Conservation (phyloP, 1,140 invertebrate species). For the Laupala kohalensis region DNA sequence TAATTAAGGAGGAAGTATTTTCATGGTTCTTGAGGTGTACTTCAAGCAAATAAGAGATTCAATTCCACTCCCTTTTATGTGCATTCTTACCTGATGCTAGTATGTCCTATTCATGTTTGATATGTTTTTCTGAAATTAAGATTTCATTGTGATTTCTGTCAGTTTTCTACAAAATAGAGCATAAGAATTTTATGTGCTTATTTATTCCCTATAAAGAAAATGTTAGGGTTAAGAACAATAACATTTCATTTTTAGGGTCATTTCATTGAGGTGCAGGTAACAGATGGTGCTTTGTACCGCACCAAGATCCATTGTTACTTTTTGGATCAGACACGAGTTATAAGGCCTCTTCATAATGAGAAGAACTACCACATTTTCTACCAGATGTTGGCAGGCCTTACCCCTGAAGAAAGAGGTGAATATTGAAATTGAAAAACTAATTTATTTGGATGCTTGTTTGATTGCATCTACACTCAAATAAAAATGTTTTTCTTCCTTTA, state of each 20-base stretch:
- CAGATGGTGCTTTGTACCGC: conserved; percentile 85
- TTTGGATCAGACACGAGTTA: conserved; percentile 82
- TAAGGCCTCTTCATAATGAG: conserved; percentile 68
- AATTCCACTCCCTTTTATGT: too few relatives aligned
- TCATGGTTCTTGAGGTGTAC: too few relatives aligned
- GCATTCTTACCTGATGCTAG: too few relatives aligned
- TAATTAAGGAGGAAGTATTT: too few relatives aligned
- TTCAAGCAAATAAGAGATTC: too few relatives aligned
- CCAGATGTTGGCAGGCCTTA: conserved; percentile 85
- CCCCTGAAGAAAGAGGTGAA: conserved; percentile 65
- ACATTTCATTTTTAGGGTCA: conserved; percentile 79
- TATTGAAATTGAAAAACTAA: neutral
- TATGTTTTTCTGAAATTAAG: too few relatives aligned
- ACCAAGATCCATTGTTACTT: conserved; percentile 95
- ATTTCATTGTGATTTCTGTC: too few relatives aligned
- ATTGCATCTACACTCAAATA: neutral
- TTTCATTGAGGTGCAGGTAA: conserved; percentile 92
- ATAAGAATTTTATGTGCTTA: too few relatives aligned
- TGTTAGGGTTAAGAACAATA: too few relatives aligned
- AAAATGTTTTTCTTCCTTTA: conserved; percentile 16
- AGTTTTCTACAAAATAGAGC: too few relatives aligned
- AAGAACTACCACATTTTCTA: conserved; percentile 97
- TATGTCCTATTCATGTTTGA: too few relatives aligned
- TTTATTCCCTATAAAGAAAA: too few relatives aligned
- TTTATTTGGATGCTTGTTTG: neutral